These are phyloP conservation scores for Sarcophilus harrisii DNA, from an alignment of 2,797 vertebrate species.

Conservation along the genomic window DNA sequence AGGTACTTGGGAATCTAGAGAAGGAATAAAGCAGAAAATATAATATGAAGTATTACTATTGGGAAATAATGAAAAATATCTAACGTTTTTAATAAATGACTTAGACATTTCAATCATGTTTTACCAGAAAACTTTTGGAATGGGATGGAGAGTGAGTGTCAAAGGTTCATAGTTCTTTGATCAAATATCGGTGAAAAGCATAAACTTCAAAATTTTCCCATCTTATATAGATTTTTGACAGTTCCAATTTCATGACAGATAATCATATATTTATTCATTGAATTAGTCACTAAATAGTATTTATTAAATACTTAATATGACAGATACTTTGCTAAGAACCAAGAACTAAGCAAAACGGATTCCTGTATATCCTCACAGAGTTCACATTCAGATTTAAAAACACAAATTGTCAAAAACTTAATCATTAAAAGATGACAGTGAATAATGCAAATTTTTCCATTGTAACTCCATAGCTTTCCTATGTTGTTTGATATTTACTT, in stretches of 20 bases:
- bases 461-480: not conserved
- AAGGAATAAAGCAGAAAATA: not conserved
- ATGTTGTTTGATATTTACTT: rapidly evolving
- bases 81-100: rapidly evolving
- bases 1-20: not conserved
- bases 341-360: not conserved
- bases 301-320: not conserved
- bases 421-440: rapidly evolving
- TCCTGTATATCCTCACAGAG: not conserved
- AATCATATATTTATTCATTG: not conserved
- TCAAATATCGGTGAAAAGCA: not conserved
- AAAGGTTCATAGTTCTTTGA: not conserved
- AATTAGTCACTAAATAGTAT: not conserved
- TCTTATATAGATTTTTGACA: not conserved
- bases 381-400: not conserved
- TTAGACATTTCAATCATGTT: rapidly evolving
- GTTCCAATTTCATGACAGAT: rapidly evolving
- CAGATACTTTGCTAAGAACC: not conserved
- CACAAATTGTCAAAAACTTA: not conserved
- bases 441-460: no score
- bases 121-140: not conserved
- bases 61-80: not conserved
- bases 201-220: rapidly evolving
- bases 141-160: no score
- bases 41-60: rapidly evolving